Evolutionary conservation across 2,113 vertebrate species (phyloP), one percentile per base, ranked within the genome.

Genomic region (Malurus alboscapulatus): DNA sequence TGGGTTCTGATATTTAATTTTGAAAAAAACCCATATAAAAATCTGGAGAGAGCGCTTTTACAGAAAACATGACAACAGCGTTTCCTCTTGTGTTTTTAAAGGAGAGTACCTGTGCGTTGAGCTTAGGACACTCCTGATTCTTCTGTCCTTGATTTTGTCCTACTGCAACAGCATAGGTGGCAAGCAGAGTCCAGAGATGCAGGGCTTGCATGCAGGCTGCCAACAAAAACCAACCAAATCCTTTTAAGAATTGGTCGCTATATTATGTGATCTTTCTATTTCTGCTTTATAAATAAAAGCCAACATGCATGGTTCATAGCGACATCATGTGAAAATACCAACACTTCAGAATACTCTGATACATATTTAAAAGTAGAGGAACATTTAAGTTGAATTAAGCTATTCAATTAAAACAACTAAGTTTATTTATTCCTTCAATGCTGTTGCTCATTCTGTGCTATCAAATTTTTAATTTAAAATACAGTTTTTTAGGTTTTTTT

Each of bases 131-230:
- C 95, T 96, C 84, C 90, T 95, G 92, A 76, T 86, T 97, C 93
- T 95, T 96, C 94, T 95, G 95, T 92, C 93, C 95, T 98, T 97
- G 95, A 94, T 80, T 96, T 45, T 96, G 97, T 96, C 95, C 96
- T 96, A 94, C 87, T 94, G 94, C 96, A 95, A 89, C 69, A 94
- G 95, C 93, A 93, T 17, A 96, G 90, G 90, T 96, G 91, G 88
- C 38, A 87, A 97, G 92, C 92, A 97, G 87, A 88, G 91, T 82
- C 93, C 94, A 96, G 84, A 97, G 95, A 93, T 36, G 88, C 81
- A 96, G 92, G 85, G 94, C 92, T 97, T 96, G 88, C 96, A 93
- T 95, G 93, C 51, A 97, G 91, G 89, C 93, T 97, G 95, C 94
- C 97, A 95, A 96, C 77, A 93, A 91, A 97, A 96, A 92, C 55